phyloP scores from a whole-genome alignment of 2,113 vertebrate genomes.

The Eretmochelys imbricata region DNA sequence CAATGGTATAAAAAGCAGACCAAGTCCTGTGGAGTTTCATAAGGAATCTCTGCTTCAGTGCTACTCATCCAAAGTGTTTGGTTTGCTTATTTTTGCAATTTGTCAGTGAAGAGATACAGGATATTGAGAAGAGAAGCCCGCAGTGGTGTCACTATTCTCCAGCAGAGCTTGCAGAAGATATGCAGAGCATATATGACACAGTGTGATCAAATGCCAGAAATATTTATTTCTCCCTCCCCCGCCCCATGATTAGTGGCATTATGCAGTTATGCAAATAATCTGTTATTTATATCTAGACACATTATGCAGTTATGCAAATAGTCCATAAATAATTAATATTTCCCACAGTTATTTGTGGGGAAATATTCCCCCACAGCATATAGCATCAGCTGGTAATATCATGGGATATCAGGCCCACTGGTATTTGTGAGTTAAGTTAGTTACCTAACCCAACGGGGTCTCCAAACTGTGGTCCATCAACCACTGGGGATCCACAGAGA shows the following conservation, averaged over 20 bases:
- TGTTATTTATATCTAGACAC: conserved; percentile 86
- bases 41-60: background rate
- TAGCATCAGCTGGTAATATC: conserved; percentile 66
- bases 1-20: background rate
- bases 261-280: conserved; percentile 87
- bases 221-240: conserved; percentile 79
- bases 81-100: background rate
- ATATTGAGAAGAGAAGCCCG: conserved; percentile 27
- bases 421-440: conserved; percentile 17
- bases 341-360: conserved; percentile 78
- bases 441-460: background rate
- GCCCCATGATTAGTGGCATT: conserved; percentile 82
- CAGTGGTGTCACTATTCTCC: conserved; percentile 52
- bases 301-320: conserved; percentile 87
- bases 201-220: conserved; percentile 81
- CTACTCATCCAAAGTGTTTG: background rate
- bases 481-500: background rate
- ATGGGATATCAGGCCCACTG: background rate
- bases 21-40: background rate
- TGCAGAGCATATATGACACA: conserved; percentile 75
- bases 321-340: conserved; percentile 85
- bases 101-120: background rate
- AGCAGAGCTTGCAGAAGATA: conserved; percentile 59
- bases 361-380: conserved; percentile 71
- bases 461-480: background rate